Conservation (phyloP, 2,113 vertebrate species). For the Collichthys lucidus region DNA sequence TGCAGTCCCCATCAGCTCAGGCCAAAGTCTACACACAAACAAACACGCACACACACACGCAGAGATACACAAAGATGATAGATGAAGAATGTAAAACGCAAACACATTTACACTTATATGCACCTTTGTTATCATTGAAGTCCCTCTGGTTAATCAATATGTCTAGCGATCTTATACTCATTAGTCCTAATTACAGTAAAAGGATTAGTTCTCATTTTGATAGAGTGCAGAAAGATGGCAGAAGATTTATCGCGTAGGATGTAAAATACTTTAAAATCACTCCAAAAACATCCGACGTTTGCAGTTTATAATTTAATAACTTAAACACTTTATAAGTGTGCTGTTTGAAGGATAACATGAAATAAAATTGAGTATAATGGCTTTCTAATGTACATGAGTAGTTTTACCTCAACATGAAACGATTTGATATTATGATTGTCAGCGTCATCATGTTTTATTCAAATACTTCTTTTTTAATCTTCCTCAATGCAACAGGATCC, state of each 20-base stretch:
- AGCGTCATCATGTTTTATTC: constrained; percentile 68
- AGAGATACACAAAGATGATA: constrained; percentile 39
- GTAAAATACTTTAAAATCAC: background rate
- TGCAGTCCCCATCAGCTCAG: constrained; percentile 60
- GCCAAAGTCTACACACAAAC: constrained; percentile 26
- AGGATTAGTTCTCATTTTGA: constrained; percentile 34
- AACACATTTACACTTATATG: constrained; percentile 41
- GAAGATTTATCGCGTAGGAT: background rate
- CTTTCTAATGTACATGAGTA: background rate
- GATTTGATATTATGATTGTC: constrained; percentile 52
- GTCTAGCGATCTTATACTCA: constrained; percentile 48
- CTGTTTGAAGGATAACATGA: background rate
- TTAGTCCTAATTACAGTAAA: constrained; percentile 57
- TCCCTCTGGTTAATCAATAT: constrained; percentile 45
- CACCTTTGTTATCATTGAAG: constrained; percentile 43
- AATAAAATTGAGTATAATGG: background rate
- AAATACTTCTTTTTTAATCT: constrained; percentile 67
- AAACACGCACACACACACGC: constrained; percentile 37
- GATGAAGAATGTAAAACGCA: constrained; percentile 53
- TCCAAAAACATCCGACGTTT: background rate
- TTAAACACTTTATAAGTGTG: background rate
- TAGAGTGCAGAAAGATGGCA: background rate
- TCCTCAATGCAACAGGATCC: constrained; percentile 57
- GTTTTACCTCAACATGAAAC: constrained; percentile 48
- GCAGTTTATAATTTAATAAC: background rate